Percentiles rank a stretch among this genome's conserved stretches.
Evolutionary conservation across 2,797 vertebrate species (phyloP).

Genomic region (Trachurus trachurus): DNA sequence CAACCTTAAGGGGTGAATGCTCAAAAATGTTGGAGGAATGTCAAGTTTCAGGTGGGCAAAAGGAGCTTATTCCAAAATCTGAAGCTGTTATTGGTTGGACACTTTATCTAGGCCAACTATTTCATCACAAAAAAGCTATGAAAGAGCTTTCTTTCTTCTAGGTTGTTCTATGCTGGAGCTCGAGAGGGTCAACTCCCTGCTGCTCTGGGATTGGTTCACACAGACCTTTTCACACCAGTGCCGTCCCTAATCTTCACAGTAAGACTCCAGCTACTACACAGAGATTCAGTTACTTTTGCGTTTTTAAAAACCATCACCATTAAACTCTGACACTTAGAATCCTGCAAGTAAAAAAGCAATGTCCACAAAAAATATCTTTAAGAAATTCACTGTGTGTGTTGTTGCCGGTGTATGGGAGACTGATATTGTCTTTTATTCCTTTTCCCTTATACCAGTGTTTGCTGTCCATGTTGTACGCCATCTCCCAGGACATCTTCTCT

Average conservation of each 20-base stretch:
- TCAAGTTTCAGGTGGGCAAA: background rate
- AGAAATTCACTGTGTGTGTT: background rate
- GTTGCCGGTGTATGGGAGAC: background rate
- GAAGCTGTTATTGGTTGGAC: background rate
- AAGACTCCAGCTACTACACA: conserved; percentile 49
- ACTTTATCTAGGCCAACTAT: background rate
- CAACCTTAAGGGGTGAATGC: background rate
- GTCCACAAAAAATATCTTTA: background rate
- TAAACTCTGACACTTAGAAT: too few species aligned
- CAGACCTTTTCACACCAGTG: conserved; percentile 86
- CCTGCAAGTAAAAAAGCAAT: background rate
- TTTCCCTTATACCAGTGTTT: conserved; percentile 73
- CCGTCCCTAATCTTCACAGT: conserved; percentile 87
- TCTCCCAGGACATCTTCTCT: conserved; percentile 86
- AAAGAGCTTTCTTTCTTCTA: conserved; percentile 42
- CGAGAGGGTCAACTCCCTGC: conserved; percentile 86
- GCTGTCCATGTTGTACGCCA: conserved; percentile 86
- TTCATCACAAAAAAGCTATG: conserved; percentile 19
- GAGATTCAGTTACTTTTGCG: background rate
- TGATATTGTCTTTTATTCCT: background rate
- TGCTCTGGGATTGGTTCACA: conserved; percentile 85
- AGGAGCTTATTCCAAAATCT: background rate
- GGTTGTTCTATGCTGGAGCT: conserved; percentile 86
- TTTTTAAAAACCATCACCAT: background rate
- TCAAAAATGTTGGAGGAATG: background rate